Base-by-base conservation (phyloP, 2,113 vertebrate species). In the Alethe diademata region DNA sequence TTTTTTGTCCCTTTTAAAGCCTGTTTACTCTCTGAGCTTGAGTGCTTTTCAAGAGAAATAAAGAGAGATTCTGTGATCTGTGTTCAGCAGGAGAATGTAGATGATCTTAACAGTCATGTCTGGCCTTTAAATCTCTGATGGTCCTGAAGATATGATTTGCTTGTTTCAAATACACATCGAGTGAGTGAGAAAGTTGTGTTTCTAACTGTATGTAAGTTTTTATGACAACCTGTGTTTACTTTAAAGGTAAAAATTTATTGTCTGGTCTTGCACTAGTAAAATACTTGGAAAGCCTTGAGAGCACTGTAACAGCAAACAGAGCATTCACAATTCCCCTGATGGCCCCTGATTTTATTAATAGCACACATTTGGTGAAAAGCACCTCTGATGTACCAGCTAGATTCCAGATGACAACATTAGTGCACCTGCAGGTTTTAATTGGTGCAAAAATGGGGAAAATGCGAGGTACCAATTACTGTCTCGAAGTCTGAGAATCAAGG, bases 351-450 rank as follows among this genome's bases (percentile, higher is more conserved):
- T 88, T 94, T 84, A 76, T 87, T 88, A 88, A 92, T 65, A 92
- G 80, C 58, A 71, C 35, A 51, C 45, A 74, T 76, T 78, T 66
- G 40, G 62, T 87, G 75, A 66, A 70, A 82, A 81, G 53, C 64
- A 93, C 47, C 47, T 90, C 76, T 86, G 81, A 76, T 65, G 51
- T 40, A 76, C 67, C 86, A 83, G 87, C 83, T 48, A 86, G 72
- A 76, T 75, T 95, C 70, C 86, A 91, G 86, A 85, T 91, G 84
- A 95, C 61, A 91, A 8, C n/a, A 45, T 76, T 25, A 80, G 58
- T 92, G 88, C 91, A 96, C 93, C 93, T 96, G 94, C 91, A 91
- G 60, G 51, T 87, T 96, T 95, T 96, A 97, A 97, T 94, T 95
- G 94, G 87, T 76, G 57, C 62, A 86, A 57, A 93, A 90, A 95